Conservation (phyloP, 2,888 invertebrate genomes). For the Parascotia fuliginaria region DNA sequence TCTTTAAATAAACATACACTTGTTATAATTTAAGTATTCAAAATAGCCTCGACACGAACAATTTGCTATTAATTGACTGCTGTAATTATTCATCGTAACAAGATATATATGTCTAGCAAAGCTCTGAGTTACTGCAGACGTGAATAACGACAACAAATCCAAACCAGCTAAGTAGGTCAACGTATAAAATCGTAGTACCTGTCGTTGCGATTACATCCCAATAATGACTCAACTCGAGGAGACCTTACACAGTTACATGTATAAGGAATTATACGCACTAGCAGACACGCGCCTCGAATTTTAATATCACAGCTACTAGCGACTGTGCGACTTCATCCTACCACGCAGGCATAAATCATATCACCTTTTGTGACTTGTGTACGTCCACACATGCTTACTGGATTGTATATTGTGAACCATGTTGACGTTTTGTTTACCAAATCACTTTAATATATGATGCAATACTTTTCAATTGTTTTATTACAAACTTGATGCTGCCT, state of each 20-base stretch:
- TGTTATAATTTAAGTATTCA: constrained; percentile 6
- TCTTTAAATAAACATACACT: constrained; percentile 16
- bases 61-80: constrained; percentile 7
- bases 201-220: constrained; percentile 31
- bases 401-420: constrained; percentile 30
- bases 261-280: constrained; percentile 35
- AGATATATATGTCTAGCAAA: background rate
- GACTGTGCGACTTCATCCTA: constrained; percentile 26
- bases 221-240: constrained; percentile 46
- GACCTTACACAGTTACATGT: constrained; percentile 36
- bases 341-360: constrained; percentile 61
- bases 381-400: constrained; percentile 55
- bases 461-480: background rate
- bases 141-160: background rate
- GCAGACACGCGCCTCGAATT: constrained; percentile 57
- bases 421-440: constrained; percentile 30
- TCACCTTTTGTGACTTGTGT: constrained; percentile 64
- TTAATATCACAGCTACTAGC: constrained; percentile 46
- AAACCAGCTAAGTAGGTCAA: constrained; percentile 18
- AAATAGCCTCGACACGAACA: background rate
- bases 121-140: background rate
- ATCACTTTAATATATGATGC: background rate
- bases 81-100: constrained; percentile 2
- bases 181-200: constrained; percentile 21
- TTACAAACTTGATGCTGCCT: too few species aligned